Evolutionary conservation across 2,113 vertebrate genomes (phyloP), one percentile per base, ranked within the genome.

Genomic region (Syrrhaptes paradoxus): DNA sequence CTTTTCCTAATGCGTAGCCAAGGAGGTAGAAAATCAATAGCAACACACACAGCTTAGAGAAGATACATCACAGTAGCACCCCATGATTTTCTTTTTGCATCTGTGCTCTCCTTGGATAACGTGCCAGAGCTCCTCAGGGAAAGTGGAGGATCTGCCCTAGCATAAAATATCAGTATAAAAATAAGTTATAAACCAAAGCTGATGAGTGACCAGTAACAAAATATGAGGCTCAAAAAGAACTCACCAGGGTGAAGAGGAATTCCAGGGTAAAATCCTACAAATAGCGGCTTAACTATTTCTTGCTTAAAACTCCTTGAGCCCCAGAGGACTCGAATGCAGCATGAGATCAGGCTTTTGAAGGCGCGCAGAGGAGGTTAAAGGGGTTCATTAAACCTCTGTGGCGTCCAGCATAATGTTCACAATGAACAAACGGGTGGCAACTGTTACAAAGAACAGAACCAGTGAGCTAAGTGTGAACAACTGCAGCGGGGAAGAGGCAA

Each of bases 391-490:
- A 77, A 63, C 8, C 76, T 46, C 54, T 31, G 10, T 12, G 26
- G 65, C 4, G 1, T 13, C 38, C 68, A 55, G 25, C 14, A 15
- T 3, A 41, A 55, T 0, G 4, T 17, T 76, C 21, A 57, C 51
- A 31, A 41, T 18, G 26, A 85, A 57, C 5, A 11, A 65, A 74
- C 1, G 22, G 63, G 82, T 31, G 73, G 59, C 51, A 88, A 26
- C 75, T 46, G 16, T 31, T 36, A 51, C 54, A 83, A 43, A 82
- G 71, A 68, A 41, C 70, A 94, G 77, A 26, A 82, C 32, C 29
- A 21, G 76, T 52, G 90, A 94, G 79, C 67, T 48, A 73, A 94
- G 92, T 16, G 83, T 63, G 90, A 92, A 38, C 34, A 48, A 28
- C 25, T 5, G 32, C 72, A 67, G 1, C 0, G 14, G 76, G 71